A percentile compares a stretch with the other conserved stretches of the same genome.
Evolutionary conservation across 2,113 vertebrate genomes (phyloP).

Genomic region (Coracopsis vasa): DNA sequence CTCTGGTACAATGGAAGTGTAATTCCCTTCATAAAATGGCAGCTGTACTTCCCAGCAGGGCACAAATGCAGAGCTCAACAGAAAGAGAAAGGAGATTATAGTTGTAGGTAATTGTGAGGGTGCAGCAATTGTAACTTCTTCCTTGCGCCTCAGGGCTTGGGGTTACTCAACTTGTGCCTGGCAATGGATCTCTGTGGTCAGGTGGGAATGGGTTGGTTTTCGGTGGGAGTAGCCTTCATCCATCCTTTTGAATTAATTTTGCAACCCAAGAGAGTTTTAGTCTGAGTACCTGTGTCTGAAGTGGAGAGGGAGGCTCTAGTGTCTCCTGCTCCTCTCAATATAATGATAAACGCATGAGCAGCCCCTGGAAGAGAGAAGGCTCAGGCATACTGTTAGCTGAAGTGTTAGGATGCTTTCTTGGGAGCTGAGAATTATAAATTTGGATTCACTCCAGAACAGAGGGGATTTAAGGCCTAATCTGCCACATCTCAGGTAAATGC

Average conservation of each 20-base stretch:
- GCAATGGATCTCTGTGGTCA: neutral
- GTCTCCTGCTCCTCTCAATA: neutral
- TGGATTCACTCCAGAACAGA: neutral
- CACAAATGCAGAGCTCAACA: neutral
- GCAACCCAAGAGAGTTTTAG: neutral
- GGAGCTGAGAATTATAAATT: neutral
- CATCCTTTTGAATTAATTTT: neutral
- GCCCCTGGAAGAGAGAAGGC: neutral
- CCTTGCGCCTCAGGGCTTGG: neutral
- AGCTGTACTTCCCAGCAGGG: neutral
- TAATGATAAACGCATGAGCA: neutral
- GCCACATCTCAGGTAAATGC: neutral
- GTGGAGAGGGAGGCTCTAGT: neutral
- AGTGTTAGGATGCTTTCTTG: neutral
- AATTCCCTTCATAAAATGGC: neutral
- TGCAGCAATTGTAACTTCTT: neutral
- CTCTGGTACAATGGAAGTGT: neutral
- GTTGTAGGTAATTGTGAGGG: neutral
- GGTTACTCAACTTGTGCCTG: fast-evolving
- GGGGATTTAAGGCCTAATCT: neutral
- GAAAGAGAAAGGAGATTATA: neutral
- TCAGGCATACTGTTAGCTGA: neutral
- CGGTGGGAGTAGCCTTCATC: neutral
- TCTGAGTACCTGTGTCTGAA: neutral
- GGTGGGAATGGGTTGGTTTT: neutral